Conservation (phyloP, 1,140 invertebrate species). For the Watersipora subatra region DNA sequence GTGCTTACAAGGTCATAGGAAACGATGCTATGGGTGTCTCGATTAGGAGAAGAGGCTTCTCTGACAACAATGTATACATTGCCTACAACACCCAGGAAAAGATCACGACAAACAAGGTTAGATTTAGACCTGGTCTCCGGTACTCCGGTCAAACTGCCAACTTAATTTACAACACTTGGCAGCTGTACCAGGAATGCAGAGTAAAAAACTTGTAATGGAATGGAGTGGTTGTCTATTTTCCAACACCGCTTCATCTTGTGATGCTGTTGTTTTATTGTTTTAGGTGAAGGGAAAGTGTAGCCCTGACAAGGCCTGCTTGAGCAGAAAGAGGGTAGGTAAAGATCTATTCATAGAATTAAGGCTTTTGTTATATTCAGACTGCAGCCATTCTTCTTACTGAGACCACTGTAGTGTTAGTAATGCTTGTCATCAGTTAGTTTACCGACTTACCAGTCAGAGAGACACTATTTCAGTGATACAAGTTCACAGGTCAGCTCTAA, state of each 20-base stretch:
- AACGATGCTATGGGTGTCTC: slow-evolving; percentile 16
- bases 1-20: slow-evolving; percentile 14
- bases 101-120: slow-evolving; percentile 8
- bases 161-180: too few species aligned
- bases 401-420: too few species aligned
- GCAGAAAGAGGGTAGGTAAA: neutral
- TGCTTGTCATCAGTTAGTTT: too few species aligned
- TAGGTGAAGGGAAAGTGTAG: neutral
- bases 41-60: slow-evolving; percentile 16
- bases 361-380: too few species aligned
- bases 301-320: neutral
- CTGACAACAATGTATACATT: slow-evolving; percentile 20
- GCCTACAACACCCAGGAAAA: slow-evolving; percentile 18
- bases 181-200: too few species aligned
- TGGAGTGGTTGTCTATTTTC: too few species aligned
- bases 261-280: neutral
- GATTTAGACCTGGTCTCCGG: slow-evolving; percentile 6
- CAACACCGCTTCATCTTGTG: neutral
- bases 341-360: too few species aligned
- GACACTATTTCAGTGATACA: too few species aligned
- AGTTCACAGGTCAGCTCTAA: too few species aligned
- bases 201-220: too few species aligned
- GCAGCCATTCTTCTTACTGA: too few species aligned
- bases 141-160: slow-evolving; percentile 3
- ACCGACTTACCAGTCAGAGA: too few species aligned